phyloP scores from a whole-genome alignment of 2,888 invertebrate species.

The Esperia sulphurella region DNA sequence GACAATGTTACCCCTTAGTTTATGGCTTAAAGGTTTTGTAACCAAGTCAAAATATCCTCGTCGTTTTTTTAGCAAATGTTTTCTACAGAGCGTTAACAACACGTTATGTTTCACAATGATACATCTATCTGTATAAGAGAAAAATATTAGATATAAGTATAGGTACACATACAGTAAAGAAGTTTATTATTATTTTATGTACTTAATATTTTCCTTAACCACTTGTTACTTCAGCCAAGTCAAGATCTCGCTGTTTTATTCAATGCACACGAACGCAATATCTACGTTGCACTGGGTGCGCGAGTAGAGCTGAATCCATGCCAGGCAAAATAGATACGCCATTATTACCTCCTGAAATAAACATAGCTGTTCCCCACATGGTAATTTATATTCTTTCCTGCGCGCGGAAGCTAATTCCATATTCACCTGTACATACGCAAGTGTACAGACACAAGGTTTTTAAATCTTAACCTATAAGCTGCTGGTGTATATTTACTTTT shows the following conservation, averaged over 20 bases:
- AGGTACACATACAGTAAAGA: no score
- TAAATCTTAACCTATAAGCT: no score
- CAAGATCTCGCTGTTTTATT: slow-evolving; percentile 42
- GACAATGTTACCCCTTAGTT: no score
- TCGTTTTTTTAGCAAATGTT: no score
- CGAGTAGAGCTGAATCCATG: slow-evolving; percentile 35
- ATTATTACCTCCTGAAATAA: slow-evolving; percentile 45
- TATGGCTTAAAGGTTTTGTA: no score
- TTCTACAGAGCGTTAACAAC: no score
- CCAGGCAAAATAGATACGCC: slow-evolving; percentile 30
- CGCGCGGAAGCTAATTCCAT: slow-evolving; percentile 16
- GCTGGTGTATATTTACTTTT: not conserved
- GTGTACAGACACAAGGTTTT: not conserved
- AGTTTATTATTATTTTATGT: not conserved
- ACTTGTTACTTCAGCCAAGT: slow-evolving; percentile 37
- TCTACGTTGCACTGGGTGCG: slow-evolving; percentile 34
- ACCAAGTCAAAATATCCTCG: no score
- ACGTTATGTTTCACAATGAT: no score
- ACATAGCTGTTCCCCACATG: slow-evolving; percentile 33
- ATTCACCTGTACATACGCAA: slow-evolving; percentile 7
- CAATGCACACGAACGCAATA: slow-evolving; percentile 41
- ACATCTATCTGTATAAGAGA: no score
- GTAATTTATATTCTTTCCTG: slow-evolving; percentile 32
- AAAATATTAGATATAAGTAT: no score
- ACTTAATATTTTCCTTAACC: not conserved